phyloP scores from a whole-genome alignment of 2,888 invertebrate genomes.

The Andricus quercusramuli region DNA sequence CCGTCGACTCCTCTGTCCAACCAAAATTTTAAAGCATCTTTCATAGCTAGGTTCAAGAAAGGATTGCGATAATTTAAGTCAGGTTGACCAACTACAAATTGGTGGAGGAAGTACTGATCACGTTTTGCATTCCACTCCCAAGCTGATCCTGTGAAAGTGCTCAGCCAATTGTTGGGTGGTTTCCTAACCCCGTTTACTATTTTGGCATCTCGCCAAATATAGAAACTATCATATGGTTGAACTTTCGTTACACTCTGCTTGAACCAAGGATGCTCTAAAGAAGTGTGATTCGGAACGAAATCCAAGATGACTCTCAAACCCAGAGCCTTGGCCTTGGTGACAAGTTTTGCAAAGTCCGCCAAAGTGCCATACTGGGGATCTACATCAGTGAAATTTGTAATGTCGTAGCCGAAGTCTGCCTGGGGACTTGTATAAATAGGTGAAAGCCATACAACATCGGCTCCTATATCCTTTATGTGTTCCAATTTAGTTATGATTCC shows the following conservation, averaged over 20 bases:
- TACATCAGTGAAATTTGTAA: too few species aligned
- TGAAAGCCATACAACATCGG: too few species aligned
- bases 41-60: conserved; percentile 79
- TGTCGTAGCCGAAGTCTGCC: too few species aligned
- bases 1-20: conserved; percentile 82
- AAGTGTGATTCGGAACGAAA: conserved; percentile 82
- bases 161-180: conserved; percentile 80
- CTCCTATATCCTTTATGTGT: too few species aligned
- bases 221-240: conserved; percentile 85
- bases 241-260: conserved; percentile 82
- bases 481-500: too few species aligned
- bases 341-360: conserved; percentile 84
- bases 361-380: conserved; percentile 81
- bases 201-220: conserved; percentile 85
- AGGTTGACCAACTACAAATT: conserved; percentile 82
- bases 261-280: conserved; percentile 90
- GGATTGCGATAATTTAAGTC: conserved; percentile 83
- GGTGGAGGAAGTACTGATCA: conserved; percentile 82
- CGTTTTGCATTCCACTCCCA: conserved; percentile 83
- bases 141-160: conserved; percentile 80
- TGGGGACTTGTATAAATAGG: too few species aligned
- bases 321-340: conserved; percentile 80
- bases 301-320: conserved; percentile 75
- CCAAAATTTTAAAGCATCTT: conserved; percentile 81
- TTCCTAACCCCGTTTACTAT: conserved; percentile 59